These are phyloP conservation scores for Chrysolina oricalcia DNA, from an alignment of 2,888 invertebrate species.

Conservation along the genomic window DNA sequence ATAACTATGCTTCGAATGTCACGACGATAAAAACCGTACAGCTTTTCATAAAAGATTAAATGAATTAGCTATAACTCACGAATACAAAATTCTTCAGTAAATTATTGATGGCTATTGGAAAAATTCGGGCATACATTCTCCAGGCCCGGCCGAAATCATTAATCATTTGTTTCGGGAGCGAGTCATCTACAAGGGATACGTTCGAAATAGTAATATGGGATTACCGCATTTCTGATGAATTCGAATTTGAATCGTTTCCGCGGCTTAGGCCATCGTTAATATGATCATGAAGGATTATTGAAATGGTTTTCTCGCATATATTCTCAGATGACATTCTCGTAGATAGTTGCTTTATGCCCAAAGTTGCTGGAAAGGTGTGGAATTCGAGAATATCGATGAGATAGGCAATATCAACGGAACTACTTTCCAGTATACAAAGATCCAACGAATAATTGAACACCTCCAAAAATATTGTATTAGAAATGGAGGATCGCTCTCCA, in stretches of 20 bases:
- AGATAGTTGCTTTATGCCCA: too few relatives aligned
- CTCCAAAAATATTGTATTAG: too few relatives aligned
- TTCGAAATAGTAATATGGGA: conserved; percentile 7
- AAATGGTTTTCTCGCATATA: neutral
- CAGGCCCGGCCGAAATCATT: neutral
- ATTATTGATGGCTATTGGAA: conserved; percentile 14
- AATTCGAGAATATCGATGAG: too few relatives aligned
- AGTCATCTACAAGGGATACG: neutral
- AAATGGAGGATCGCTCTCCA: too few relatives aligned
- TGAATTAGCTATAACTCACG: conserved; percentile 2
- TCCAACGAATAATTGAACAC: too few relatives aligned
- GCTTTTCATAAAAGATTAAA: neutral
- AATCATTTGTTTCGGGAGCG: conserved; percentile 17
- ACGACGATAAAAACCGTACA: neutral
- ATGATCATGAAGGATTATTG: neutral
- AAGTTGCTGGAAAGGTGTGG: too few relatives aligned
- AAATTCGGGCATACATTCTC: conserved; percentile 7
- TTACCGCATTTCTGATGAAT: conserved; percentile 2
- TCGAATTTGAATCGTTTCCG: conserved; percentile 8
- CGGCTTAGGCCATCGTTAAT: conserved; percentile 5
- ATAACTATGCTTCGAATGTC: neutral
- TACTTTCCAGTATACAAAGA: too few relatives aligned
- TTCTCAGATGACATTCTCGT: too few relatives aligned
- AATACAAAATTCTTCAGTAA: conserved; percentile 8
- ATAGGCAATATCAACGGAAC: too few relatives aligned